These are phyloP conservation scores for Orientallactaga sibirica DNA, from an alignment of 2,797 vertebrate species.

Conservation along the genomic window DNA sequence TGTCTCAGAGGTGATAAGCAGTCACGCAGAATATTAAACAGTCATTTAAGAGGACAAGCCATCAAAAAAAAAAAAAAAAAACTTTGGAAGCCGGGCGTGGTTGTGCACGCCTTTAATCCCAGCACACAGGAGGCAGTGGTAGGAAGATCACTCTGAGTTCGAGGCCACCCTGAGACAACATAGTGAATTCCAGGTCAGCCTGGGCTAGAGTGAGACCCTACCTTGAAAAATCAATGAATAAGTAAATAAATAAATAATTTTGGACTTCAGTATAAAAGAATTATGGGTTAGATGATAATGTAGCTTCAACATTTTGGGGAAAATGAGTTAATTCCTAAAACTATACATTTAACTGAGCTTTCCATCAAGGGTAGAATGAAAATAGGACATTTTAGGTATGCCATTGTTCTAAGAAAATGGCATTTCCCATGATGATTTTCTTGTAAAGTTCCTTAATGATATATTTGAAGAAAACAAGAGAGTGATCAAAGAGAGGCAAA, in stretches of 20 bases:
- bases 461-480: slow-evolving; percentile 7
- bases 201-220: no score
- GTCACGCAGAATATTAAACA: background rate
- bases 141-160: no score
- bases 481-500: background rate
- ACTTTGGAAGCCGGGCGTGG: no score
- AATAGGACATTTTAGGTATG: background rate
- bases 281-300: background rate
- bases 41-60: background rate
- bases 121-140: no score
- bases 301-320: background rate
- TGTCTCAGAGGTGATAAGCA: background rate
- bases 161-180: no score
- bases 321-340: slow-evolving; percentile 20
- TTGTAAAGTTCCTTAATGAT: background rate
- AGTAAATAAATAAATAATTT: background rate
- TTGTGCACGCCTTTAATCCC: no score
- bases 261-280: background rate
- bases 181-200: no score
- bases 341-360: background rate
- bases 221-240: no score
- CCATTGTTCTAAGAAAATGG: background rate
- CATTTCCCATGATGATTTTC: background rate
- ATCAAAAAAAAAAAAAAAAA: background rate
- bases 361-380: background rate